Conservation (phyloP, 2,888 invertebrate species). For the Norana najaformis region DNA sequence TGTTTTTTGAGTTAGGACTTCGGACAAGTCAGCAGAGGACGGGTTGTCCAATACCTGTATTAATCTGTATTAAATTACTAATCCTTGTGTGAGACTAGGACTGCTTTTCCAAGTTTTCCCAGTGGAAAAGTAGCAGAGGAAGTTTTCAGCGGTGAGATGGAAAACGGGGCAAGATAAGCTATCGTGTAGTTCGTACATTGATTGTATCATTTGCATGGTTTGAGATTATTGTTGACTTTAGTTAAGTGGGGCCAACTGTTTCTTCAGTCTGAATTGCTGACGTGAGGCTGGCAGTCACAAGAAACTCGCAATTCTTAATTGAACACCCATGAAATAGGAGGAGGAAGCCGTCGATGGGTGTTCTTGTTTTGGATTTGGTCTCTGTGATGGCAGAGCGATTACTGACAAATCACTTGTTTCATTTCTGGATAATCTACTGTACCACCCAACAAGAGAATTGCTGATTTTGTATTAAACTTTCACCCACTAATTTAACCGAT, state of each 20-base stretch:
- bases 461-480: slow-evolving; percentile 13
- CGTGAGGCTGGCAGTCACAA: neutral
- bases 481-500: slow-evolving; percentile 3
- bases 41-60: too few species aligned
- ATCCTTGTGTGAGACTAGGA: too few species aligned
- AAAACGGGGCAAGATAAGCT: neutral
- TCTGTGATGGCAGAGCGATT: neutral
- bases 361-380: neutral
- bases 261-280: neutral
- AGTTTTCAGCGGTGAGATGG: too few species aligned
- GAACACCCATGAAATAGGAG: too few species aligned
- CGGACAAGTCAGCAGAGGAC: neutral
- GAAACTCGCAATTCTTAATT: neutral
- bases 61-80: too few species aligned
- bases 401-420: neutral
- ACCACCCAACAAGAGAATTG: neutral
- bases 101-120: too few species aligned
- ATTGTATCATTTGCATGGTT: neutral
- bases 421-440: neutral
- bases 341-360: neutral
- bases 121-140: too few species aligned
- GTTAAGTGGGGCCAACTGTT: neutral
- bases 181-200: neutral
- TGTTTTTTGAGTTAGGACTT: neutral
- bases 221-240: neutral